Evolutionary conservation across 2,797 vertebrate genomes (phyloP).

Genomic region (Phrynocephalus forsythii): DNA sequence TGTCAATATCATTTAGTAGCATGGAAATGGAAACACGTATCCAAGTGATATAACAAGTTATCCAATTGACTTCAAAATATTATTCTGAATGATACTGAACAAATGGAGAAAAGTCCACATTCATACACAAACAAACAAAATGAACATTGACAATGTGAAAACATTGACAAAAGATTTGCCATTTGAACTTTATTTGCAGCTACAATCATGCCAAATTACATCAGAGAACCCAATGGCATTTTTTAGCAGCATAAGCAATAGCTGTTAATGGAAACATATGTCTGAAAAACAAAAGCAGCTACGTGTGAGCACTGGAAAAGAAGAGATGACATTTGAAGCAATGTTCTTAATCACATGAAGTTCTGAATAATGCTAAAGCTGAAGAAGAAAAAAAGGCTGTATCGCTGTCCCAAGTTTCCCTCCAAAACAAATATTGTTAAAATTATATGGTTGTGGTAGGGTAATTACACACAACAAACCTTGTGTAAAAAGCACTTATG

Average conservation of each 20-base stretch:
- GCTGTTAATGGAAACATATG: neutral
- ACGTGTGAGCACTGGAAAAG: neutral
- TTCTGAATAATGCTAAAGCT: neutral
- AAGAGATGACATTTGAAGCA: neutral
- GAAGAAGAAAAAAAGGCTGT: neutral
- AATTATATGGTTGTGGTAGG: no score
- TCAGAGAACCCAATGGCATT: no score
- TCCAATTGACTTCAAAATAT: neutral
- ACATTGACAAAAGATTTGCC: no score
- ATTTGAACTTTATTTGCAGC: neutral
- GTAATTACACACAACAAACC: no score
- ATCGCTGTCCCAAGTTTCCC: neutral
- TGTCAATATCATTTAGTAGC: neutral
- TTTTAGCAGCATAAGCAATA: neutral
- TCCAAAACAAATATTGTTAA: neutral
- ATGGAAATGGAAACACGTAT: neutral
- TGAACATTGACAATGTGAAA: neutral
- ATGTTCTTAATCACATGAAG: neutral
- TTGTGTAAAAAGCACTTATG: no score
- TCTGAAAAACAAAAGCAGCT: neutral
- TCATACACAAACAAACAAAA: neutral
- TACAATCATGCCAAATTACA: neutral
- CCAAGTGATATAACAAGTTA: neutral
- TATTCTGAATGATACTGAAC: neutral
- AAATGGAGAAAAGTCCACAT: neutral